phyloP scores from a whole-genome alignment of 2,113 vertebrate genomes.

The Clupea harengus region DNA sequence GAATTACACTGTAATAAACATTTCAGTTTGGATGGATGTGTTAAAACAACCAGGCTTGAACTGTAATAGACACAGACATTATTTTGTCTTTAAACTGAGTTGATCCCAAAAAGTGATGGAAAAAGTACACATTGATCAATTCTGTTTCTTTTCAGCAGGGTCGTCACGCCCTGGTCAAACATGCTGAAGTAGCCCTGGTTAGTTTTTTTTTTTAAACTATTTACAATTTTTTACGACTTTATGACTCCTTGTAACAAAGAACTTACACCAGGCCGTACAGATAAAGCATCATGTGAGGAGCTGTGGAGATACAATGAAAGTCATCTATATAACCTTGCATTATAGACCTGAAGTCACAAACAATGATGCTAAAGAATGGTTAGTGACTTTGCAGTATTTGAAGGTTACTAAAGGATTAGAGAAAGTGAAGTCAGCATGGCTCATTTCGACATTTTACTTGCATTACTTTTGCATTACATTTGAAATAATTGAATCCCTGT shows the following conservation, averaged over 20 bases:
- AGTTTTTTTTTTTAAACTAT: not conserved
- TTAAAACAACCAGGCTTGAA: not conserved
- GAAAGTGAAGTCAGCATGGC: too few species aligned
- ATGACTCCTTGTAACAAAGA: not conserved
- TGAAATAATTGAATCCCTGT: not conserved
- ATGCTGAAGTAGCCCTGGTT: not conserved
- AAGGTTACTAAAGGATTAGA: too few species aligned
- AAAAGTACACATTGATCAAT: not conserved
- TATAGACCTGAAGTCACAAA: too few species aligned
- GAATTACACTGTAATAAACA: constrained; percentile 16
- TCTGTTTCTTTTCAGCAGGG: not conserved
- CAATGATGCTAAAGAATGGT: too few species aligned
- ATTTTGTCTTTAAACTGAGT: constrained; percentile 8
- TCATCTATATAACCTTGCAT: not conserved
- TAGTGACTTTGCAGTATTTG: too few species aligned
- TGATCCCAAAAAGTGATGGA: not conserved
- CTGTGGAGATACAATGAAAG: not conserved
- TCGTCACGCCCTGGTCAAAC: not conserved
- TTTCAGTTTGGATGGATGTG: constrained; percentile 4
- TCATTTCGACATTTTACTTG: too few species aligned
- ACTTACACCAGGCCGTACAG: not conserved
- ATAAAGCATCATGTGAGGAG: not conserved
- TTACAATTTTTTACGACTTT: not conserved
- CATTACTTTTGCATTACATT: too few species aligned
- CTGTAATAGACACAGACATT: not conserved